Conservation (phyloP, 2,797 vertebrate species). For the Iguana delicatissima region DNA sequence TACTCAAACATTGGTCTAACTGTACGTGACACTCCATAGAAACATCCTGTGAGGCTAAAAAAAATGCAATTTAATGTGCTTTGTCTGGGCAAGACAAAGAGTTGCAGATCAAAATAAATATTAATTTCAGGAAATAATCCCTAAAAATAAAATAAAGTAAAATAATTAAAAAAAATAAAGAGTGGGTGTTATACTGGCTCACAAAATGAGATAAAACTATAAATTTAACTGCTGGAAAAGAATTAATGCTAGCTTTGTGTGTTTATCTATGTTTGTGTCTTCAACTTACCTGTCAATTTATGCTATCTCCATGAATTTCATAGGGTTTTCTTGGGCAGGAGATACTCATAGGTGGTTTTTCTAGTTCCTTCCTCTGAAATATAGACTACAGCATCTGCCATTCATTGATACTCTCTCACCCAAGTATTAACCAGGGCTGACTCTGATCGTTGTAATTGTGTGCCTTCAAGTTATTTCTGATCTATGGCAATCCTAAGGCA, state of each 20-base stretch:
- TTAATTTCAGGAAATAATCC: not conserved
- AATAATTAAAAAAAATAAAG: not conserved
- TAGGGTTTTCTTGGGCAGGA: no score
- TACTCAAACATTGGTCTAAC: constrained; percentile 24
- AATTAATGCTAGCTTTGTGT: not conserved
- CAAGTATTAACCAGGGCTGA: no score
- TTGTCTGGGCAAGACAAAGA: constrained; percentile 13
- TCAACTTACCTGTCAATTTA: no score
- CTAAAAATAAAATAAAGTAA: not conserved
- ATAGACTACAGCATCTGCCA: no score
- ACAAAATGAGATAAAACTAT: not conserved
- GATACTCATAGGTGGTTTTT: no score
- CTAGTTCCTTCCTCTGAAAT: no score
- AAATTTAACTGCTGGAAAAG: not conserved
- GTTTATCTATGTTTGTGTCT: no score
- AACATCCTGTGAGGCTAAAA: not conserved
- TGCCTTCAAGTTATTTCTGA: no score
- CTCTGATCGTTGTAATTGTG: no score
- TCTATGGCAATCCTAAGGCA: no score
- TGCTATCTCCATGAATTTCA: no score
- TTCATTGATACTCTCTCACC: no score
- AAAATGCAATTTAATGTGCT: not conserved
- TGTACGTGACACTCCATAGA: not conserved
- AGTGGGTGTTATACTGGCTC: not conserved
- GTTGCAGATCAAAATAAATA: constrained; percentile 11